phyloP scores from a whole-genome alignment of 2,888 invertebrate species.

The Pterostichus niger region DNA sequence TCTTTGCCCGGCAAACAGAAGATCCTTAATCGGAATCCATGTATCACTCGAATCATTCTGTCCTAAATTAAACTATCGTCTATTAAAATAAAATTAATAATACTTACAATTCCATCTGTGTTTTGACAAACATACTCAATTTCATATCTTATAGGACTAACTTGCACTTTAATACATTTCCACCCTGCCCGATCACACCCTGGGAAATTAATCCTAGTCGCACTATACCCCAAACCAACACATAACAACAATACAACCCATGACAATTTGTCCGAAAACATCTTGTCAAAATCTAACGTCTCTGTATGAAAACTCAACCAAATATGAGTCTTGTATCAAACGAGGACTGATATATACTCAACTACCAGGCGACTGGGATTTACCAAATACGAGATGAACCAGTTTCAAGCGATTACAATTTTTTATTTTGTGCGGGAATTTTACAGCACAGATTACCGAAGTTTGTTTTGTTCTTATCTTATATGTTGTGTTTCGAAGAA shows the following conservation, averaged over 20 bases:
- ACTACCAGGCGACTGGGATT: too few relatives aligned
- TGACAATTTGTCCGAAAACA: slow-evolving; percentile 15
- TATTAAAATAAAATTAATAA: background rate
- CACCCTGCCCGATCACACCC: slow-evolving; percentile 51
- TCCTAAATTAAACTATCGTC: background rate
- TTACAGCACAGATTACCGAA: too few relatives aligned
- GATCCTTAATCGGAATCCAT: too few relatives aligned
- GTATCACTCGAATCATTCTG: too few relatives aligned
- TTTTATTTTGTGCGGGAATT: too few relatives aligned
- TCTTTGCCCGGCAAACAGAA: too few relatives aligned
- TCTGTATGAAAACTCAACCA: background rate
- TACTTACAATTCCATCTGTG: slow-evolving; percentile 48
- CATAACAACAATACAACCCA: slow-evolving; percentile 27
- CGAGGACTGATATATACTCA: too few relatives aligned
- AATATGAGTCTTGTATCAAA: too few relatives aligned
- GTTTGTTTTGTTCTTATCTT: too few relatives aligned
- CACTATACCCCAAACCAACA: background rate
- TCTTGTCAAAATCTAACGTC: slow-evolving; percentile 12
- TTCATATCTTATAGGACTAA: slow-evolving; percentile 26
- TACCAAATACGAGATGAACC: too few relatives aligned
- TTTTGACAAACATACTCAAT: slow-evolving; percentile 46
- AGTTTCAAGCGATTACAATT: too few relatives aligned
- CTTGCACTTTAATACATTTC: slow-evolving; percentile 49
- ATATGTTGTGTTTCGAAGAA: too few relatives aligned
- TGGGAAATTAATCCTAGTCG: slow-evolving; percentile 3